Evolutionary conservation across 2,888 invertebrate species (phyloP), one percentile per base, ranked within the genome.

Genomic region (Apamea crenata): DNA sequence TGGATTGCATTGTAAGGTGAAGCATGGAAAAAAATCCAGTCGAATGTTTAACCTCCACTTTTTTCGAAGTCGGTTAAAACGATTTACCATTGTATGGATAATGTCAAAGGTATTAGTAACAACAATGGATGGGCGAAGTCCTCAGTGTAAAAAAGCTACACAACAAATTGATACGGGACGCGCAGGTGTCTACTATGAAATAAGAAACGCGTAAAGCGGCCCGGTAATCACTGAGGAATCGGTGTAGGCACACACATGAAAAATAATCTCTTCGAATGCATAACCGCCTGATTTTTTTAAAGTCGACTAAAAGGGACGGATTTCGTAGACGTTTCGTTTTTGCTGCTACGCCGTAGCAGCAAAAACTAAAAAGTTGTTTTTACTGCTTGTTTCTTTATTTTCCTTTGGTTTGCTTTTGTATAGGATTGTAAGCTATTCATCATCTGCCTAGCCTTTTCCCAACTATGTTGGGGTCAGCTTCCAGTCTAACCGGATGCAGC

Each of bases 331-430:
- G n/a, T n/a, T n/a, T n/a, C n/a, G n/a, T n/a, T n/a, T n/a, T n/a
- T n/a, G n/a, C 71, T 2, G n/a, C 73, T 47, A 74, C 47, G 73
- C 25, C 73, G 71, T 74, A 74, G 74, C 71, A 47, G 32, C 2
- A 25, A 14, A 32, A 32, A 21, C 14, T 8, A 50, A 50, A 32
- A 25, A 6, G 1, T 6, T 25, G 21, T 25, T 21, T 36, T 25
- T 2, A 10, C 32, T 5, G 12, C 12, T 12, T 14, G 3, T 65
- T 25, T 36, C 7, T 66, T 14, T 66, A 25, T 36, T 14, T 66
- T 18, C 63, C 18, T 59, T 59, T 59, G 36, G 12, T 59, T n/a
- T 1, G 53, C 47, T 14, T 8, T 18, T 32, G 18, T 12, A 32
- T 65, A 65, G 32, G 21, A 21, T 32, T 14, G 1, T 66, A 14